These are phyloP conservation scores for Sus cebifrons DNA, from an alignment of 2,797 vertebrate genomes.

Conservation along the genomic window DNA sequence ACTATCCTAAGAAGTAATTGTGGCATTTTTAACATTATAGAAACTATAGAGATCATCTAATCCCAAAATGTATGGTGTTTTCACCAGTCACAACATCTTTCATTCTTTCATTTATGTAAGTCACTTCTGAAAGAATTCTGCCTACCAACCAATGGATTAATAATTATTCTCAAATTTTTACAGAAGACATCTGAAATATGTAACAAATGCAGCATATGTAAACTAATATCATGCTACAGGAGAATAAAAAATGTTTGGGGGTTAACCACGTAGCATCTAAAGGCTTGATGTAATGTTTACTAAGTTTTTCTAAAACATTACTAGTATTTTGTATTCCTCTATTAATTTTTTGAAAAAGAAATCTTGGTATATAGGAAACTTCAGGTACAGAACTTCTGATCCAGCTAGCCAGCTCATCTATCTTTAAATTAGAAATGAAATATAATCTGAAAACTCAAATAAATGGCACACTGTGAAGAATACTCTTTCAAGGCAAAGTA, in stretches of 20 bases:
- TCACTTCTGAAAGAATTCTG: neutral
- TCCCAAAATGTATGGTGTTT: neutral
- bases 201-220: neutral
- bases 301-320: neutral
- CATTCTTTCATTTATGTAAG: neutral
- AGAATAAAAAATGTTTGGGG: neutral
- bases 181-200: neutral
- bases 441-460: neutral
- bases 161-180: slow-evolving; percentile 22
- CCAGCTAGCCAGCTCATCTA: neutral
- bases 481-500: neutral
- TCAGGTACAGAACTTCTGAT: neutral
- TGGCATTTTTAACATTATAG: neutral
- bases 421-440: neutral
- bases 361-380: neutral
- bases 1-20: neutral
- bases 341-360: neutral
- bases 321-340: neutral
- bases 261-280: neutral
- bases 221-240: neutral
- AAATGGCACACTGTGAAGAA: neutral
- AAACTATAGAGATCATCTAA: neutral
- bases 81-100: neutral
- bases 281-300: neutral
- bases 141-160: neutral